These are phyloP conservation scores for Lasioglossum calceatum DNA, from an alignment of 2,888 invertebrate species.

Conservation along the genomic window DNA sequence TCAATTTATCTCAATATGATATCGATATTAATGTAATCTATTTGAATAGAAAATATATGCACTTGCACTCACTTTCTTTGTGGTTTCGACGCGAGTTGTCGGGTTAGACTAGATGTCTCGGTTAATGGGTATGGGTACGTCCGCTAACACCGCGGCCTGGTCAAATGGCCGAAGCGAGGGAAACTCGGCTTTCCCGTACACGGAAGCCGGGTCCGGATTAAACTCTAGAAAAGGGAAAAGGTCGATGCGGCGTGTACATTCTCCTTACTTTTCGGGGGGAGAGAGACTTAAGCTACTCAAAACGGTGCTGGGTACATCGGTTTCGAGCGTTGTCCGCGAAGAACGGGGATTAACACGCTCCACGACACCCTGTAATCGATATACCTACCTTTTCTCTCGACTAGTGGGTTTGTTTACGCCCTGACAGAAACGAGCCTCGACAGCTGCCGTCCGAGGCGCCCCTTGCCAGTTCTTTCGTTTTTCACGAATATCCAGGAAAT, in stretches of 20 bases:
- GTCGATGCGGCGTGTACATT: conserved; percentile 11
- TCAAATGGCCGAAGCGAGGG: conserved; percentile 29
- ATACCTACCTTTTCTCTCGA: conserved; percentile 56
- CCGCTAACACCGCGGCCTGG: neutral
- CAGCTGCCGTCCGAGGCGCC: conserved; percentile 52
- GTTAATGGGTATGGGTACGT: conserved; percentile 8
- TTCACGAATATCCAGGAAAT: conserved; percentile 47
- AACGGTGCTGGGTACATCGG: conserved; percentile 52
- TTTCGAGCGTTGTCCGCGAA: conserved; percentile 48
- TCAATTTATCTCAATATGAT: too few relatives aligned
- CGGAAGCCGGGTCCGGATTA: conserved; percentile 42
- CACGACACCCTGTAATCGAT: conserved; percentile 72
- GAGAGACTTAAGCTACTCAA: conserved; percentile 61
- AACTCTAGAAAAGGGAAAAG: conserved; percentile 45
- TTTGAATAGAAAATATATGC: neutral
- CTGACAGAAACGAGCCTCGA: conserved; percentile 30
- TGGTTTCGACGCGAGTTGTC: neutral
- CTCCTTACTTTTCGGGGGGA: neutral
- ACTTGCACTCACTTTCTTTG: neutral
- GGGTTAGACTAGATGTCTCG: neutral
- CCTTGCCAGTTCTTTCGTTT: conserved; percentile 53
- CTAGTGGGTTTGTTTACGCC: conserved; percentile 61
- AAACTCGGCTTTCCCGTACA: conserved; percentile 6
- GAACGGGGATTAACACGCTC: conserved; percentile 69
- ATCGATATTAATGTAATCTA: too few relatives aligned